phyloP scores from a whole-genome alignment of 2,797 vertebrate species.

The Lepus townsendii region DNA sequence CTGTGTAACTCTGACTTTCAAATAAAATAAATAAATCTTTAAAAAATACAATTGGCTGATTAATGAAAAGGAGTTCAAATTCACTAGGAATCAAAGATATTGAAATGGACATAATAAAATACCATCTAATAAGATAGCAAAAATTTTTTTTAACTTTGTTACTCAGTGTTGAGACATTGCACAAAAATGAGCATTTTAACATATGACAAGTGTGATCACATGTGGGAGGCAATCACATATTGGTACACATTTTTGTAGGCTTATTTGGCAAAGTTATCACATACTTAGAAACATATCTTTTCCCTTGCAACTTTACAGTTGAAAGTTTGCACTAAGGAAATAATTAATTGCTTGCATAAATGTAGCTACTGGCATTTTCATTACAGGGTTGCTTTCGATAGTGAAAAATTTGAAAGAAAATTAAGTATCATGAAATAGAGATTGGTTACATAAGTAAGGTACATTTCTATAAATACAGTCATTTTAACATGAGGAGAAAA shows the following conservation, averaged over 20 bases:
- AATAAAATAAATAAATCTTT: too few relatives aligned
- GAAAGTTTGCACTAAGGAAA: background rate
- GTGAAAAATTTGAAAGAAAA: background rate
- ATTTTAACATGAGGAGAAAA: background rate
- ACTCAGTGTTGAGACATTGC: background rate
- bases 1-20: too few relatives aligned
- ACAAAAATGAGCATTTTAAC: background rate
- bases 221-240: background rate
- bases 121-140: background rate
- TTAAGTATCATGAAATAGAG: constrained; percentile 11
- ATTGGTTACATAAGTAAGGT: background rate
- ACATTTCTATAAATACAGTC: background rate
- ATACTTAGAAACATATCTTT: background rate
- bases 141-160: background rate
- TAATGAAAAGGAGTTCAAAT: background rate
- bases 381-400: background rate
- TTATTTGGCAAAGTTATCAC: constrained; percentile 2
- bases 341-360: background rate
- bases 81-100: background rate
- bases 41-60: background rate
- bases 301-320: background rate
- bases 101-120: background rate
- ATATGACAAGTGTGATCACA: background rate
- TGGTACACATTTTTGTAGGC: background rate
- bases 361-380: background rate